These are phyloP conservation scores for Mamestra brassicae DNA, from an alignment of 2,888 invertebrate species.

Conservation along the genomic window DNA sequence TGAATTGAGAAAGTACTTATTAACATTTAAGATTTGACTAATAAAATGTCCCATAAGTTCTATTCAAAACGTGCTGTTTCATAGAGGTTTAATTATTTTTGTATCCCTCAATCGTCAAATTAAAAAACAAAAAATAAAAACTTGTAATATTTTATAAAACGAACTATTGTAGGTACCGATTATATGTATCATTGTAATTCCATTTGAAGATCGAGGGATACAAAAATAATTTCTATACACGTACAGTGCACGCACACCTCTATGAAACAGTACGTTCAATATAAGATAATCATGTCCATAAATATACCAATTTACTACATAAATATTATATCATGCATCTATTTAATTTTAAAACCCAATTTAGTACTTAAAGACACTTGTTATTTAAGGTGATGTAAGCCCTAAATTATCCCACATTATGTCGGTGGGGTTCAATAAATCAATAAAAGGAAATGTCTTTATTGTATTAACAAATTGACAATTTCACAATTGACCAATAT, in stretches of 20 bases:
- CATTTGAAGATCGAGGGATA: too few species aligned
- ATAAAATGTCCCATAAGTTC: conserved; percentile 40
- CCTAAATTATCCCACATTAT: conserved; percentile 69
- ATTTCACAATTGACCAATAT: conserved; percentile 76
- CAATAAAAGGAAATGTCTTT: conserved; percentile 65
- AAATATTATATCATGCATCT: conserved; percentile 12
- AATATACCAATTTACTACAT: conserved; percentile 21
- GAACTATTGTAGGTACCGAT: too few species aligned
- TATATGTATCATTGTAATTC: too few species aligned
- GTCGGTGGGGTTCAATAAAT: conserved; percentile 73
- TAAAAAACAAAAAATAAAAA: too few species aligned
- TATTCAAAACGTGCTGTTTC: conserved; percentile 4
- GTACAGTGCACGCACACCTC: too few species aligned
- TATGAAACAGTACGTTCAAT: too few species aligned
- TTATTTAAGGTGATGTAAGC: conserved; percentile 57
- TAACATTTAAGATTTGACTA: conserved; percentile 43
- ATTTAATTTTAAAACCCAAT: conserved; percentile 23
- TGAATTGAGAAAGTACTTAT: conserved; percentile 35
- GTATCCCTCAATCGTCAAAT: background rate
- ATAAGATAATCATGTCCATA: background rate
- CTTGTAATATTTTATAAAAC: too few species aligned
- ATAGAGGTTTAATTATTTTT: background rate
- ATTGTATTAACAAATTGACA: conserved; percentile 76
- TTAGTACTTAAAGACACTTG: conserved; percentile 16
- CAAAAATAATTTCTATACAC: too few species aligned